Conservation (phyloP, 2,113 vertebrate genomes). For the Brachirus orientalis region DNA sequence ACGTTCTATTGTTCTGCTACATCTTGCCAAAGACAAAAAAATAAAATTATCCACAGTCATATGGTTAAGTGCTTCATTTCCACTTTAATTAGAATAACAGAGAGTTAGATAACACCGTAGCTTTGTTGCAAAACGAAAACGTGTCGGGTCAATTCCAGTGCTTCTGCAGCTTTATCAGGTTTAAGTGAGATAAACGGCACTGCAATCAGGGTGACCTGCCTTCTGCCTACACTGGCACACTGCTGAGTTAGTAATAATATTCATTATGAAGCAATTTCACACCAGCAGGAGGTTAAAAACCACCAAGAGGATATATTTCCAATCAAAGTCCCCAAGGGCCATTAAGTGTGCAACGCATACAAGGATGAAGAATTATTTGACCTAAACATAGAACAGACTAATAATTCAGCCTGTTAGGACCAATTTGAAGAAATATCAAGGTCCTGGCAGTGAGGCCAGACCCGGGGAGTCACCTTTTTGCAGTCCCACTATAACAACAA, state of each 20-base stretch:
- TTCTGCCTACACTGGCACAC: background rate
- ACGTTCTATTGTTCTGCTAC: too few relatives aligned
- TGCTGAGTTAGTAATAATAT: constrained; percentile 7
- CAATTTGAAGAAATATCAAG: constrained; percentile 13
- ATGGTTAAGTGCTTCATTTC: too few relatives aligned
- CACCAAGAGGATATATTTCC: constrained; percentile 14
- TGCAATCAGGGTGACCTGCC: background rate
- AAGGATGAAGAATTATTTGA: constrained; percentile 18
- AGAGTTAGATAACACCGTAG: background rate
- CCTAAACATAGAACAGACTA: constrained; percentile 40
- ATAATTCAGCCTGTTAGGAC: constrained; percentile 43
- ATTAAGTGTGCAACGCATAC: constrained; percentile 2
- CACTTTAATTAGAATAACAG: background rate
- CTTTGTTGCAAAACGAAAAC: background rate
- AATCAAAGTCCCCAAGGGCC: background rate
- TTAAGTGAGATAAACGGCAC: background rate
- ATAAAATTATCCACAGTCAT: too few relatives aligned
- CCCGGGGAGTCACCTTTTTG: background rate
- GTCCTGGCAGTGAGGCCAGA: constrained; percentile 20
- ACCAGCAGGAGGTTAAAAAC: constrained; percentile 7
- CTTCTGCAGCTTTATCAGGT: background rate
- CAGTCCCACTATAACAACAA: background rate
- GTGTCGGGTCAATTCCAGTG: background rate
- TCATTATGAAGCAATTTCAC: constrained; percentile 39
- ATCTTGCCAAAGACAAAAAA: too few relatives aligned